Conservation (phyloP, 2,888 invertebrate species). For the Xylophagus ater region DNA sequence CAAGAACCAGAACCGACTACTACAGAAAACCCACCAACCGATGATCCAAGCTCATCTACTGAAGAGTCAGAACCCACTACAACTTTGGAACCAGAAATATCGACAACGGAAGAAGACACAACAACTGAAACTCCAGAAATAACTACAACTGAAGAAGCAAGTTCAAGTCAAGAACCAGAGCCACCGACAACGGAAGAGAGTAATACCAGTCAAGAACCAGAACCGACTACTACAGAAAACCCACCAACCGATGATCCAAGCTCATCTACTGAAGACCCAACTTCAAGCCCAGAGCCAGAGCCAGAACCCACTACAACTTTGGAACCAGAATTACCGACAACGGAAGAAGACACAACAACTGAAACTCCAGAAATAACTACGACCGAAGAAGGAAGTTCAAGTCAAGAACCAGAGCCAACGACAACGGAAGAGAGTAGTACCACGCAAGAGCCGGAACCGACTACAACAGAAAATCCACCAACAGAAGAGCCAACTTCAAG, state of each 20-base stretch:
- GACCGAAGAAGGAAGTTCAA: no score
- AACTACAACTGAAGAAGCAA: not conserved
- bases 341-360: not conserved
- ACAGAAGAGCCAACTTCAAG: not conserved
- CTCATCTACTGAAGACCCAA: not conserved
- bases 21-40: not conserved
- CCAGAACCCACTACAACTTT: not conserved
- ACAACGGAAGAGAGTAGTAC: not conserved
- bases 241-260: not conserved
- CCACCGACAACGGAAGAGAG: not conserved
- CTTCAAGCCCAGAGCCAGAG: no score
- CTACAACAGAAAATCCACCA: not conserved
- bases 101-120: not conserved
- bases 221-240: not conserved
- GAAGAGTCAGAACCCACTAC: not conserved
- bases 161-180: not conserved
- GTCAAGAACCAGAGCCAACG: not conserved
- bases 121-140: not conserved
- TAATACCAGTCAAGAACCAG: not conserved
- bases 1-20: not conserved
- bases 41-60: not conserved
- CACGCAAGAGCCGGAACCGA: not conserved
- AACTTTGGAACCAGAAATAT: not conserved
- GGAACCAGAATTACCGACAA: not conserved
- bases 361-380: conserved; percentile 1